Evolutionary conservation across 2,888 invertebrate genomes (phyloP).

Genomic region (Philereme transversata): DNA sequence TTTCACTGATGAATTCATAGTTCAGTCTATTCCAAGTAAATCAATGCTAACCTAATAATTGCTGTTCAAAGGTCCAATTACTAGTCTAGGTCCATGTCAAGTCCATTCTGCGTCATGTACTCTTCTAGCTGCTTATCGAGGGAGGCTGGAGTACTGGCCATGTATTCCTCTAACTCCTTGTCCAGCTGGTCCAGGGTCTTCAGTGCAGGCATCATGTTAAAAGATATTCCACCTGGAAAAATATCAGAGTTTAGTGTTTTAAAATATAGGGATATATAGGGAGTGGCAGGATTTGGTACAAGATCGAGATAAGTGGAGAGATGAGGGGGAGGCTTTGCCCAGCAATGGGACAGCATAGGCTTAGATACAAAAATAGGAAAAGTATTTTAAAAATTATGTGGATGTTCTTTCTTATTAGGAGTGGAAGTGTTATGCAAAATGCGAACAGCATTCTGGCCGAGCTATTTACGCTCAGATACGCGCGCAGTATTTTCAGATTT

Average conservation of each 20-base stretch:
- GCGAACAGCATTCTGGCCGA: too few species aligned
- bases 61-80: neutral
- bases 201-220: conserved; percentile 43
- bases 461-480: too few species aligned
- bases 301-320: too few species aligned
- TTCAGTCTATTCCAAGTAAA: neutral
- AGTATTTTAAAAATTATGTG: neutral
- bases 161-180: conserved; percentile 88
- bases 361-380: too few species aligned
- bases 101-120: conserved; percentile 70
- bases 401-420: too few species aligned
- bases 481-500: too few species aligned
- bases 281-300: too few species aligned
- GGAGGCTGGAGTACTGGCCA: conserved; percentile 85
- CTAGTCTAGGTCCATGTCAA: conserved; percentile 41
- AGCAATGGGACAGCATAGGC: too few species aligned
- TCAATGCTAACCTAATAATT: neutral
- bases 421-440: too few species aligned
- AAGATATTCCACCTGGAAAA: conserved; percentile 49
- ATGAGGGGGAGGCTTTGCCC: too few species aligned
- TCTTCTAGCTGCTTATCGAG: conserved; percentile 84
- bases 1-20: neutral
- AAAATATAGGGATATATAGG: too few species aligned
- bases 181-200: conserved; percentile 86
- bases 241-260: too few species aligned